phyloP scores from a whole-genome alignment of 2,888 invertebrate genomes.

The Onchidella celtica region DNA sequence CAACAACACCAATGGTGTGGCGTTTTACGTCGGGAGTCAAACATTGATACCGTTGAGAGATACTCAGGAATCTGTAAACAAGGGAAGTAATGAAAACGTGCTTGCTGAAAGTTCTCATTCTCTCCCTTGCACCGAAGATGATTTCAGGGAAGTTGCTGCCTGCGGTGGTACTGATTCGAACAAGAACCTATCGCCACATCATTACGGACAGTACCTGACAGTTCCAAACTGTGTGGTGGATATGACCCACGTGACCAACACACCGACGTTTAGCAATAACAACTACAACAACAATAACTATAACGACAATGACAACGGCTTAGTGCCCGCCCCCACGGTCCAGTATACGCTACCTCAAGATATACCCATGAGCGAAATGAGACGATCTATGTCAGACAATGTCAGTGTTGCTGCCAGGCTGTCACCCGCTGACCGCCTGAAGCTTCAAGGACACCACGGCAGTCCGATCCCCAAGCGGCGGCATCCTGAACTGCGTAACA shows the following conservation, averaged over 20 bases:
- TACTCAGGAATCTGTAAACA: slow-evolving; percentile 13
- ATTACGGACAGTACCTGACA: slow-evolving; percentile 39
- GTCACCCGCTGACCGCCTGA: slow-evolving; percentile 20
- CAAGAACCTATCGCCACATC: neutral
- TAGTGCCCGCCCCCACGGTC: neutral
- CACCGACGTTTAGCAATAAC: neutral
- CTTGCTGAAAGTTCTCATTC: too few relatives aligned
- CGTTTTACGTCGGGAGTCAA: slow-evolving; percentile 44
- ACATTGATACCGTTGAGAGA: neutral
- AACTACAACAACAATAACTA: slow-evolving; percentile 18
- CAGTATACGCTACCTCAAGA: neutral
- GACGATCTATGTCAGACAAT: slow-evolving; percentile 47
- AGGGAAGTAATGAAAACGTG: too few relatives aligned
- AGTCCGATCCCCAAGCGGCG: slow-evolving; percentile 38
- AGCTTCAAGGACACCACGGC: neutral
- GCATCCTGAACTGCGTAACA: neutral
- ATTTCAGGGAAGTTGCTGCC: slow-evolving; percentile 6
- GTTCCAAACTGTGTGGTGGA: slow-evolving; percentile 30
- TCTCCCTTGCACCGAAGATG: neutral
- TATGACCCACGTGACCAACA: slow-evolving; percentile 8
- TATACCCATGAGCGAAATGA: slow-evolving; percentile 3
- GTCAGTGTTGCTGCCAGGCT: neutral
- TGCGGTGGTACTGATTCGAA: neutral
- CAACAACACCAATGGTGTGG: slow-evolving; percentile 2
- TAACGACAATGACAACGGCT: neutral